These are phyloP conservation scores for Phaethornis superciliosus DNA, from an alignment of 2,113 vertebrate species.

Conservation along the genomic window DNA sequence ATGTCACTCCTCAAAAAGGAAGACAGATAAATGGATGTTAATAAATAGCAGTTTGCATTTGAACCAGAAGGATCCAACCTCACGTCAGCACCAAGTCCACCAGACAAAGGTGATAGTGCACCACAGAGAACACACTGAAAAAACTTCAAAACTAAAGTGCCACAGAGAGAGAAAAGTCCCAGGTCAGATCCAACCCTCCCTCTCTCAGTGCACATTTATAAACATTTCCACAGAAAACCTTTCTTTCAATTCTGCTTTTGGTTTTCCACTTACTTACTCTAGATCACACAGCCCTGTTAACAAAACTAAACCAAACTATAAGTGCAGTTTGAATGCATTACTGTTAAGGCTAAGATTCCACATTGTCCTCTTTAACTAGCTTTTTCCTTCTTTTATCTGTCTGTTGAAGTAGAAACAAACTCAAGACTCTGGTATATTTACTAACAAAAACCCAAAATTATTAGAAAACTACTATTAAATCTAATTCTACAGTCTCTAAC, in stretches of 20 bases:
- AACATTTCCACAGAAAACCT: neutral
- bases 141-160: neutral
- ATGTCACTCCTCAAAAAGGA: conserved; percentile 77
- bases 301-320: neutral
- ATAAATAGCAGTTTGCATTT: neutral
- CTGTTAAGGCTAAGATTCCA: neutral
- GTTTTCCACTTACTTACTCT: neutral
- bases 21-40: conserved; percentile 11
- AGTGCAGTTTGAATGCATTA: neutral
- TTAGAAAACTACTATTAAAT: neutral
- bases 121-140: neutral
- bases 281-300: neutral
- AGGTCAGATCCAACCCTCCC: neutral
- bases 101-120: neutral
- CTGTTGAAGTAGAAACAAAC: neutral
- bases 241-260: neutral
- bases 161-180: rapidly evolving
- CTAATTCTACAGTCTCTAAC: neutral
- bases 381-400: neutral
- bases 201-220: neutral
- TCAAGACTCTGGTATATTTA: neutral
- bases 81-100: neutral
- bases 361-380: neutral
- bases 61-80: neutral
- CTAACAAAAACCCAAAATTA: neutral